Evolutionary conservation across 1,140 invertebrate species (phyloP), one percentile per base, ranked within the genome.

Genomic region (Eulimnadia texana): DNA sequence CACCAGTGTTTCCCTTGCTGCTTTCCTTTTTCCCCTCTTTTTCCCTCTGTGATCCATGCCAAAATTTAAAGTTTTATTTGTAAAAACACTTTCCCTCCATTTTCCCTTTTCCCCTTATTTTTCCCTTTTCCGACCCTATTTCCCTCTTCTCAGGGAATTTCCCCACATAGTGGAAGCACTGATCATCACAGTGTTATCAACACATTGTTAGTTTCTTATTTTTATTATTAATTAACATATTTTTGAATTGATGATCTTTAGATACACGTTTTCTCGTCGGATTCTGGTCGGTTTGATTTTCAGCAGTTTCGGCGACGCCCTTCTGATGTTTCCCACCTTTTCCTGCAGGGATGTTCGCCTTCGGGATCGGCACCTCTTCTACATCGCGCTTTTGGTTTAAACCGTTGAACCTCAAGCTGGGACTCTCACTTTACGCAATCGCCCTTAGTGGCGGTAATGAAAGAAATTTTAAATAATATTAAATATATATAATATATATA

Each of bases 251-350:
- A n/a, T n/a, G n/a, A n/a, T n/a, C n/a, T n/a, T n/a, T 68, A 84
- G 82, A 66, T 83, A 84, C 69, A 74, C 78, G 27, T 87, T 84
- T 72, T 85, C 85, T 16, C 77, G 81, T 47, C 73, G 79, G 65
- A 85, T 94, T 67, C 69, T 90, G 20, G 71, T 80, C 22, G 91
- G 89, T 1, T 74, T 94, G 57, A 72, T 88, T 55, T 86, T 91
- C 69, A 92, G 87, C 52, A 84, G 83, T 66, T 67, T 88, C 9
- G 90, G 90, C 20, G 91, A 95, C 79, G 84, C 82, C 16, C 75
- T 89, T 60, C 78, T 95, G 58, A 81, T 91, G 50, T 91, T 85
- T 85, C 80, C 82, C 49, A 76, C 80, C 65, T 81, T 82, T 94
- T 71, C 75, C 83, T 51, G 76, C 80, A 51, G 90, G 90, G 51